phyloP scores from a whole-genome alignment of 2,888 invertebrate genomes.

The Dasypolia templi region DNA sequence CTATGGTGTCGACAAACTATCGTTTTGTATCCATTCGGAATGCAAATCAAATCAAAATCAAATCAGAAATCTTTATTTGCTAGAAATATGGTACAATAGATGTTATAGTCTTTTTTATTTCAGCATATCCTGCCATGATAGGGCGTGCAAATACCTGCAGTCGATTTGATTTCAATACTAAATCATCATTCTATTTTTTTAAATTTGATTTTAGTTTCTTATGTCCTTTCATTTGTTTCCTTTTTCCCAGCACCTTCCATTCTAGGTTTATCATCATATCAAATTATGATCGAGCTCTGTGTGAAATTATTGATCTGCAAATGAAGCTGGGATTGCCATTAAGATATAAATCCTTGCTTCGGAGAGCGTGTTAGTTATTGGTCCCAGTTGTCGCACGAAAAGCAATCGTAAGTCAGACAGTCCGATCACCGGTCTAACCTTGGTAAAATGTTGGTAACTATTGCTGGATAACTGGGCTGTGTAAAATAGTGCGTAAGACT shows the following conservation, averaged over 20 bases:
- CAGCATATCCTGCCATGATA: too few relatives aligned
- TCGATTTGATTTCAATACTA: too few relatives aligned
- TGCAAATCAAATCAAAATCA: too few relatives aligned
- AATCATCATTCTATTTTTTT: not conserved
- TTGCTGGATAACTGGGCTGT: not conserved
- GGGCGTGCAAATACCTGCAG: too few relatives aligned
- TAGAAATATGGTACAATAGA: too few relatives aligned
- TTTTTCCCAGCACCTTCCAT: not conserved
- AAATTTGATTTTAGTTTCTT: not conserved
- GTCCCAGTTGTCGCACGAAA: not conserved
- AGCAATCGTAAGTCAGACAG: not conserved
- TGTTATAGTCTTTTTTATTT: too few relatives aligned
- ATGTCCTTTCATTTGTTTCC: not conserved
- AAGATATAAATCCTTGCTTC: not conserved
- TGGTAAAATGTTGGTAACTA: not conserved
- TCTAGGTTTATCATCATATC: not conserved
- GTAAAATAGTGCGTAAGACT: not conserved
- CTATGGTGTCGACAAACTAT: too few relatives aligned
- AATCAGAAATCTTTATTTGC: too few relatives aligned
- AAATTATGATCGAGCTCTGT: not conserved
- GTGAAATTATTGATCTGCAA: not conserved
- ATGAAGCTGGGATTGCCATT: not conserved
- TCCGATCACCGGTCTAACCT: not conserved
- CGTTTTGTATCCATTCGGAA: not conserved
- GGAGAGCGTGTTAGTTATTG: slow-evolving; percentile 3